Evolutionary conservation across 1,140 invertebrate species (phyloP).

Genomic region (Leptinotarsa undecemlineata): DNA sequence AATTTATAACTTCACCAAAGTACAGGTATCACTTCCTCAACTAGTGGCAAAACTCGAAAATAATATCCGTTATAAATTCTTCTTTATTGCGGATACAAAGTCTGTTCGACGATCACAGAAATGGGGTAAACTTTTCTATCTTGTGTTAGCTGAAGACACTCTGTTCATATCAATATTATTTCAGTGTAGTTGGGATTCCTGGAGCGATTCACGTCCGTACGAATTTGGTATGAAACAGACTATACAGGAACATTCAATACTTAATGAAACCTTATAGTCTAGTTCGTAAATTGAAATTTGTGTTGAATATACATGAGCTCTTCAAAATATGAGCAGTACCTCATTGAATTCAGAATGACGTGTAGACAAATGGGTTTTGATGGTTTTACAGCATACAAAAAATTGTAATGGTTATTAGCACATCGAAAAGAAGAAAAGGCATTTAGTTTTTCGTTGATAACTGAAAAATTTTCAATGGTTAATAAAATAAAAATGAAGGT

Average conservation of each 20-base stretch:
- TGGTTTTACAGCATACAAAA: too few relatives aligned
- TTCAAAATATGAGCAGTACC: too few relatives aligned
- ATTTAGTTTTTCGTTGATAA: too few relatives aligned
- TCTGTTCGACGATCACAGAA: constrained; percentile 16
- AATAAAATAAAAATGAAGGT: too few relatives aligned
- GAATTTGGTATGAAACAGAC: background rate
- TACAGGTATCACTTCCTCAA: constrained; percentile 10
- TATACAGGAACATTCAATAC: background rate
- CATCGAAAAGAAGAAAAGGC: too few relatives aligned
- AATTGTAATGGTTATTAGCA: too few relatives aligned
- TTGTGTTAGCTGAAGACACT: background rate
- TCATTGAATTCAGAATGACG: too few relatives aligned
- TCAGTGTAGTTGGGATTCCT: constrained; percentile 22
- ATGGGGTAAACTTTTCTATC: constrained; percentile 18
- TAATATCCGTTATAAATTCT: constrained; percentile 12
- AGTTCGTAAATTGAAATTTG: too few relatives aligned
- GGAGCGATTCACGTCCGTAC: constrained; percentile 3
- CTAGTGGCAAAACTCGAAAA: constrained; percentile 11
- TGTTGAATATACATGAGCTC: too few relatives aligned
- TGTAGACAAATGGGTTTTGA: too few relatives aligned
- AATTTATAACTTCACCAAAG: constrained; percentile 13
- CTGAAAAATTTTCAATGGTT: too few relatives aligned
- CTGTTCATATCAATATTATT: constrained; percentile 25
- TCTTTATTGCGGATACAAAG: constrained; percentile 11
- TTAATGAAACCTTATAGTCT: background rate